Base-by-base conservation (phyloP, 2,797 vertebrate species). In the Cyclura pinguis region DNA sequence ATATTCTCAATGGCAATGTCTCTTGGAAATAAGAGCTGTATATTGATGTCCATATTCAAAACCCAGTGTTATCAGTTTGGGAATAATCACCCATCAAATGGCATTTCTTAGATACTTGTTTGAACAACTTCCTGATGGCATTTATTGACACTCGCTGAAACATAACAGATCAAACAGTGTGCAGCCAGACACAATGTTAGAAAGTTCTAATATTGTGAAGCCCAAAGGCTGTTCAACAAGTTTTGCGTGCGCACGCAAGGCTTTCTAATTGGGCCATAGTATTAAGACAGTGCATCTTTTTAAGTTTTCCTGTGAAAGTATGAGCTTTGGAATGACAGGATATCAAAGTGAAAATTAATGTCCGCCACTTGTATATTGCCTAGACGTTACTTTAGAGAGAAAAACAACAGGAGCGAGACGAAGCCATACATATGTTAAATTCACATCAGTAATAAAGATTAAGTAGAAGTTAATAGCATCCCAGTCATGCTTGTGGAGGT, bases 381-480 rank as follows among this genome's bases (percentile, higher is more conserved):
- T 95, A 95, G 96, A 96, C 85, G 95, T 96, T 96, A 95, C 97
- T 96, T 94, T 95, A 38, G 91, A 96, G 94, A 93, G 96, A 83
- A 88, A 96, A 97, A 97, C 96, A 96, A 97, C 96, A 92, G 96
- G 95, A 97, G 97, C 95, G 93, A 97, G 97, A 98, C 96, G 96
- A 98, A 98, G 97, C 98, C 92, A 97, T 98, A 98, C 98, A 99
- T 98, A 98, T 99, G 98, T 98, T 99, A 98, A 98, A 98, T 98
- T 98, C 97, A 96, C 98, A 98, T 98, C 97, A 97, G 98, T 98
- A 98, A 99, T 98, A 98, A 98, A 99, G 98, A 99, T 99, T 99
- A 99, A 99, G 98, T 98, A 98, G 98, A 98, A 98, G 98, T 98
- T 98, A 99, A 98, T 99, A 97, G 98, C 98, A 98, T 98, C 98